Evolutionary conservation across 2,113 vertebrate genomes (phyloP), one percentile per base, ranked within the genome.

Genomic region (Aegotheles bennettii): DNA sequence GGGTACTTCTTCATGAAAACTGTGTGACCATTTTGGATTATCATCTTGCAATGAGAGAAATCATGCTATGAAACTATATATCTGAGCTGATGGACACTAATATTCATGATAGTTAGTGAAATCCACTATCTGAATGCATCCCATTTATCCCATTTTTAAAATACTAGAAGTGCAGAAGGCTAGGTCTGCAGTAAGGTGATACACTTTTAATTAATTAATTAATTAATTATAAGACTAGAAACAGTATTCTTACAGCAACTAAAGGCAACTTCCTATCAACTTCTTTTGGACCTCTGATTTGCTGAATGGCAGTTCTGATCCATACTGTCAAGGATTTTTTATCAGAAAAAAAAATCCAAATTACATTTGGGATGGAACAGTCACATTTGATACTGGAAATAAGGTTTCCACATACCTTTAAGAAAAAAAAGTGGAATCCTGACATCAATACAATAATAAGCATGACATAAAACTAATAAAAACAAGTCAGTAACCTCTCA

Each of bases 21-120:
- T 0, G 1, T 60, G n/a, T 70, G 42, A 78, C 5, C 5, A 6
- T 45, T 87, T 87, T 65, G 24, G 24, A 63, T 1, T 67, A 9
- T 51, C 29, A 88, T 40, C 31, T 25, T 73, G 14, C 19, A 29
- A 17, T 45, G 8, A 74, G 19, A 47, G 3, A 7, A 50, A 26
- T 67, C n/a, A 24, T 35, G 20, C 26, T 69, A 38, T 13, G 11
- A 6, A 14, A 81, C 23, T 19, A 56, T 6, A 1, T 56, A 56
- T 20, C 48, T 60, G 54, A 69, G 18, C 0, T 6, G n/a, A 61
- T 9, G 7, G 14, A 2, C 6, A 40, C 12, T 29, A 8, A 4
- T 70, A 23, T 78, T 57, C 16, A 67, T 42, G 45, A 61, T 15
- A 10, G 3, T 2, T 50, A 60, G 73, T 47, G 18, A 64, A 56